Percentiles rank a stretch among this genome's conserved stretches.
These are phyloP conservation scores for Tenodera sinensis DNA, from an alignment of 2,888 invertebrate species.

Conservation along the genomic window DNA sequence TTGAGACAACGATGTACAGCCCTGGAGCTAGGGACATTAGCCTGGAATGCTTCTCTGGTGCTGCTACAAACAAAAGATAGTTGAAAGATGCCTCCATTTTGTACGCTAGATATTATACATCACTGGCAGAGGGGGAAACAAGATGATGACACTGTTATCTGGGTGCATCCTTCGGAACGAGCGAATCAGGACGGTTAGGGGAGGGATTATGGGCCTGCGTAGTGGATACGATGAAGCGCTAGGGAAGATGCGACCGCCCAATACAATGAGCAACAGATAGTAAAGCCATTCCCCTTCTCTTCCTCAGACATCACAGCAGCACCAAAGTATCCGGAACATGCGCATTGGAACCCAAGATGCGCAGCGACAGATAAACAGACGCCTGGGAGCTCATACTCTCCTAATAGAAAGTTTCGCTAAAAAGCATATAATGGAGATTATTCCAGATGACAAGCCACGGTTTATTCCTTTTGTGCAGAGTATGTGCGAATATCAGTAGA, in stretches of 20 bases:
- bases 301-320: not conserved
- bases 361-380: not conserved
- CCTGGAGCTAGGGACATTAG: too few relatives aligned
- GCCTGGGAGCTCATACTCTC: not conserved
- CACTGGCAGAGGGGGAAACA: not conserved
- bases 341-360: not conserved
- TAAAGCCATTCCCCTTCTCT: not conserved
- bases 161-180: not conserved
- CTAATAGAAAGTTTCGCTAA: not conserved
- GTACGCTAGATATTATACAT: not conserved
- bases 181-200: not conserved
- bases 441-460: not conserved
- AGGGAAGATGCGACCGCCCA: not conserved
- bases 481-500: not conserved
- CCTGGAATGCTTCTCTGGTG: too few relatives aligned
- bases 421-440: not conserved
- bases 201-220: not conserved
- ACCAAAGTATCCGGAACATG: not conserved
- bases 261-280: constrained; percentile 3
- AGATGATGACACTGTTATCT: constrained; percentile 7
- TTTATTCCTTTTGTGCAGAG: not conserved
- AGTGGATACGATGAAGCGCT: not conserved
- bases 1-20: too few relatives aligned
- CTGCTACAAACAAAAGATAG: too few relatives aligned
- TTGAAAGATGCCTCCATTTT: not conserved